Evolutionary conservation across 2,113 vertebrate genomes (phyloP).

Genomic region (Nesoenas mayeri): DNA sequence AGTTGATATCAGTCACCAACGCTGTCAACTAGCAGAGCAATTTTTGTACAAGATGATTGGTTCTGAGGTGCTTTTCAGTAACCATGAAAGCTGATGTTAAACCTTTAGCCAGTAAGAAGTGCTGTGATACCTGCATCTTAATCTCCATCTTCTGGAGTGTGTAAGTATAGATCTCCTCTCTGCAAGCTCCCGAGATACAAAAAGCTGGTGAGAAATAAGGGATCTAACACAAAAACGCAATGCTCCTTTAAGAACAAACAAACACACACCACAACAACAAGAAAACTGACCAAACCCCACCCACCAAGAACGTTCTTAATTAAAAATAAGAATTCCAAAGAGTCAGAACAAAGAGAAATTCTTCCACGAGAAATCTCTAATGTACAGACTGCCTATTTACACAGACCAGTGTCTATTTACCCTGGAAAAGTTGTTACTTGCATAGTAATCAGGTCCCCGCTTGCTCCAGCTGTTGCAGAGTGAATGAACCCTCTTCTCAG

Average conservation of each 20-base stretch:
- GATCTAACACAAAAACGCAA: neutral
- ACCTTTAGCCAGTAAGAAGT: neutral
- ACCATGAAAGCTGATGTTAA: neutral
- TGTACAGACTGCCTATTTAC: constrained; percentile 34
- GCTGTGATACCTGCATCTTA: neutral
- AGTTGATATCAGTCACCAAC: neutral
- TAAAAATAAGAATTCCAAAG: constrained; percentile 1
- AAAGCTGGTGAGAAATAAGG: neutral
- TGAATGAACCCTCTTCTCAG: constrained; percentile 53
- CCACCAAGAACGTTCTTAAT: neutral
- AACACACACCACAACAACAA: neutral
- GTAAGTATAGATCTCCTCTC: neutral
- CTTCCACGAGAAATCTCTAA: neutral
- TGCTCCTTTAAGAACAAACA: neutral
- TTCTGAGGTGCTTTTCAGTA: neutral
- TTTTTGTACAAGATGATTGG: neutral
- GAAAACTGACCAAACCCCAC: no score
- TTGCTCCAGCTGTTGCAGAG: constrained; percentile 48
- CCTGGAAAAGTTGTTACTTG: constrained; percentile 57
- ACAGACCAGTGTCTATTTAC: constrained; percentile 18
- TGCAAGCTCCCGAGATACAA: neutral
- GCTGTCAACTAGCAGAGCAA: neutral
- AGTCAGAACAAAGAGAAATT: neutral
- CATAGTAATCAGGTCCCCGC: constrained; percentile 53
- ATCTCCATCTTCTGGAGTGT: neutral